Base-by-base conservation (phyloP, 2,888 invertebrate species). In the Carpatolechia fugitivella region DNA sequence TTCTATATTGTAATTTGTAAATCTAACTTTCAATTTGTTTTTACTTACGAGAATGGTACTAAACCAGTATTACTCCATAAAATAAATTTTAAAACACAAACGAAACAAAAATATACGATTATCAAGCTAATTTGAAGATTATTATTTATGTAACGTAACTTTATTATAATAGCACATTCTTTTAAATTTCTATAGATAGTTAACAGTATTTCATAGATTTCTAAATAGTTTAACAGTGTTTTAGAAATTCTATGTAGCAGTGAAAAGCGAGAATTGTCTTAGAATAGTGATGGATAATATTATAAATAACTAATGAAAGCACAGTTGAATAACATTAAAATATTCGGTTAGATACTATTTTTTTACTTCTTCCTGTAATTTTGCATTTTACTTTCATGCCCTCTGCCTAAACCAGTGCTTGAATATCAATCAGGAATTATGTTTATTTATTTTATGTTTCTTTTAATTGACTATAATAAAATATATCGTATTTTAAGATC, bases 191-290 rank as follows among this genome's bases (percentile, higher is more conserved):
- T 38, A 3, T 41, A 41, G 20, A 11, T 20, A 41, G 8, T 35
- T 48, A 48, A 48, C 48, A n/a, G 31, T 48, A 48, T n/a, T 18
- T 24, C 24, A 48, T 48, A 48, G 31, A 48, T 48, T 48, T 48
- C 31, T 16, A 48, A 33, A 16, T 14, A 16, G 30, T 47, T 41
- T 29, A 44, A 44, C 44, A 44, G 44, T 41, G n/a, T 24, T 44
- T 20, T n/a, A 44, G 44, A 24, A 44, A 29, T 24, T 44, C 5
- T 24, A 44, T 44, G 24, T 20, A 44, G 41, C 41, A 41, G 44
- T 44, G 44, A 44, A 29, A 44, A 44, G 44, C 29, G 24, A 29
- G 29, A 24, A 44, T 44, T 44, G 29, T 29, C 29, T 29, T 29
- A 29, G 24, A 41, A 44, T 29, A 29, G 18, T 24, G 6, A 4